Evolutionary conservation across 2,113 vertebrate genomes (phyloP).

Genomic region (Brienomyrus brachyistius): DNA sequence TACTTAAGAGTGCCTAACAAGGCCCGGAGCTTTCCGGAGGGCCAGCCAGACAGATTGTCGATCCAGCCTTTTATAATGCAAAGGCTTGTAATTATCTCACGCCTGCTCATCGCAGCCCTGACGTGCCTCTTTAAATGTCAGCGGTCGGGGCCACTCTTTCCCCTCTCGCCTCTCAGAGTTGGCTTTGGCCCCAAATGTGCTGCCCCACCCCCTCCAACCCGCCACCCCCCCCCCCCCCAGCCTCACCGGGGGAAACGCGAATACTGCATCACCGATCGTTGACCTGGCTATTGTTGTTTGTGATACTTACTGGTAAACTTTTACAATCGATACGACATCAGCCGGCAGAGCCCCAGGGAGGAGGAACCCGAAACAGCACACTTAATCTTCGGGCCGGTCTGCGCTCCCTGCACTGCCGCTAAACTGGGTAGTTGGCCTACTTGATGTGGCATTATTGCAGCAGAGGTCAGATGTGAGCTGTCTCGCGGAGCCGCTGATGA

Average conservation of each 20-base stretch:
- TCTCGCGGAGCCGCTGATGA: slow-evolving; percentile 77
- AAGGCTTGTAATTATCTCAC: slow-evolving; percentile 81
- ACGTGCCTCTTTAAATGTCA: slow-evolving; percentile 89
- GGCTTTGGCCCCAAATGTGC: slow-evolving; percentile 32
- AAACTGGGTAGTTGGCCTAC: slow-evolving; percentile 92
- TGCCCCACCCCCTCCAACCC: slow-evolving; percentile 5
- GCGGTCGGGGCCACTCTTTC: slow-evolving; percentile 58
- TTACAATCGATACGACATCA: slow-evolving; percentile 93
- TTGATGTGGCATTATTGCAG: slow-evolving; percentile 95
- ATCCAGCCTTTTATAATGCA: slow-evolving; percentile 73
- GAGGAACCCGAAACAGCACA: slow-evolving; percentile 79
- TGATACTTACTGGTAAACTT: slow-evolving; percentile 95
- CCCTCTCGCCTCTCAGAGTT: slow-evolving; percentile 39
- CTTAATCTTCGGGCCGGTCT: slow-evolving; percentile 91
- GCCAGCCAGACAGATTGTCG: slow-evolving; percentile 63
- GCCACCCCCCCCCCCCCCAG: slow-evolving; percentile 64
- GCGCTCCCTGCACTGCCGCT: slow-evolving; percentile 88
- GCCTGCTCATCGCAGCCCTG: slow-evolving; percentile 71
- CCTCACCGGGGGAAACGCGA: slow-evolving; percentile 62
- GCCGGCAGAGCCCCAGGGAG: slow-evolving; percentile 83
- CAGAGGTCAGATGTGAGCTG: slow-evolving; percentile 89
- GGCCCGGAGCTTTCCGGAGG: slow-evolving; percentile 45
- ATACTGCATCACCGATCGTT: slow-evolving; percentile 80
- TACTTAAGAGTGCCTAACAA: slow-evolving; percentile 51
- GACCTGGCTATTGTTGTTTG: slow-evolving; percentile 95